Evolutionary conservation across 2,113 vertebrate species (phyloP), one percentile per base, ranked within the genome.

Genomic region (Acinonyx jubatus): DNA sequence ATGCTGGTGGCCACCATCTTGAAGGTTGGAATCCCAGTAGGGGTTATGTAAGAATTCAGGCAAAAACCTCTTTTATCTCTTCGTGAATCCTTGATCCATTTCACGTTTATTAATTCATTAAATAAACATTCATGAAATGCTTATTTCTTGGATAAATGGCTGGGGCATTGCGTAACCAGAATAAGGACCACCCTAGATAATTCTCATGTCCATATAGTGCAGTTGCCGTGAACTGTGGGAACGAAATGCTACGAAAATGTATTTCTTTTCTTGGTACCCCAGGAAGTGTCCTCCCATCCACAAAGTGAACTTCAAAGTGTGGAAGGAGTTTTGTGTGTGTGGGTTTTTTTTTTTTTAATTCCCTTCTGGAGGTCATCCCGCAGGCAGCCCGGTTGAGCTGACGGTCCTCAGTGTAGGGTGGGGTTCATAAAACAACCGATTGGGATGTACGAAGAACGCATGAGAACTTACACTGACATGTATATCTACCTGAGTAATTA

Each of bases 191-290:
- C 23, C 38, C 41, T 23, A 2, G 41, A 4, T 6, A 29, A n/a
- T 6, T 1, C 27, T 31, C 5, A 1, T 12, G 33, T 71, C 19
- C 66, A 1, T 0, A 7, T 2, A 3, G 1, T 19, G 11, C 61
- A 79, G n/a, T 2, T 2, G 12, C 16, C 4, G 1, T 8, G 1
- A 25, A 21, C 4, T 1, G 1, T n/a, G 45, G 65, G 48, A 14
- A 65, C 0, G 23, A 55, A 45, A 65, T 11, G 21, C 19, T 15
- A 5, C 33, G 15, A 4, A 8, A 9, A 16, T 38, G 5, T 10
- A 16, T 19, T 36, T 38, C 38, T 7, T 19, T 63, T 63, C 36
- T 74, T 10, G 16, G 3, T 55, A 29, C 14, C 18, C 36, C 7
- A 50, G 29, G 33, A 61, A 29, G 14, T 41, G 16, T 2, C 38